phyloP scores from a whole-genome alignment of 2,888 invertebrate species.

The Drosophila stalkeri region DNA sequence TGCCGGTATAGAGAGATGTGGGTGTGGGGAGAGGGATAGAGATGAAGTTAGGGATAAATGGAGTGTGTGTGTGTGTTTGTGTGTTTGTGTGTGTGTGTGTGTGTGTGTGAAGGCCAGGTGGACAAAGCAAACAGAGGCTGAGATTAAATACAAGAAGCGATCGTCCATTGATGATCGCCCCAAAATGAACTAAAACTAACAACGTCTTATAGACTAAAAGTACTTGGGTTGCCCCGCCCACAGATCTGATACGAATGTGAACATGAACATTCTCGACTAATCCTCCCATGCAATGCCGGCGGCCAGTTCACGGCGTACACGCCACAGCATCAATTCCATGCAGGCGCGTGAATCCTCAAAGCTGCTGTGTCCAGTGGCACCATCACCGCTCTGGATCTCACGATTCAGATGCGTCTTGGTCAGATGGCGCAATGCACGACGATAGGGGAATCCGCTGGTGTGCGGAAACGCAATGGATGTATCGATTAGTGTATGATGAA shows the following conservation, averaged over 20 bases:
- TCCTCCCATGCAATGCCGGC: slow-evolving; percentile 54
- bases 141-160: slow-evolving; percentile 35
- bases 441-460: slow-evolving; percentile 91
- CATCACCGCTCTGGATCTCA: slow-evolving; percentile 91
- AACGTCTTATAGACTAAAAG: slow-evolving; percentile 49
- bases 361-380: slow-evolving; percentile 92
- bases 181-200: slow-evolving; percentile 29
- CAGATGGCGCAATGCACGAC: slow-evolving; percentile 92
- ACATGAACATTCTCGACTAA: slow-evolving; percentile 12
- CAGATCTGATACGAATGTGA: background rate
- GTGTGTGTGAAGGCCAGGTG: background rate
- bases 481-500: slow-evolving; percentile 94
- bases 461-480: slow-evolving; percentile 96
- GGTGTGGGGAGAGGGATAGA: background rate
- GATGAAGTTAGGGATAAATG: background rate
- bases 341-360: slow-evolving; percentile 96
- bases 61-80: no score
- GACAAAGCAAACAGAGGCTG: slow-evolving; percentile 31
- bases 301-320: slow-evolving; percentile 86
- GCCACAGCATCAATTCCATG: slow-evolving; percentile 94
- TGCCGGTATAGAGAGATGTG: background rate
- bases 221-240: slow-evolving; percentile 47
- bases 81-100: background rate
- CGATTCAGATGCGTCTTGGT: slow-evolving; percentile 90
- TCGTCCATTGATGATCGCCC: background rate